Conservation (phyloP, 1,140 invertebrate genomes). For the Aphidius gifuensis region DNA sequence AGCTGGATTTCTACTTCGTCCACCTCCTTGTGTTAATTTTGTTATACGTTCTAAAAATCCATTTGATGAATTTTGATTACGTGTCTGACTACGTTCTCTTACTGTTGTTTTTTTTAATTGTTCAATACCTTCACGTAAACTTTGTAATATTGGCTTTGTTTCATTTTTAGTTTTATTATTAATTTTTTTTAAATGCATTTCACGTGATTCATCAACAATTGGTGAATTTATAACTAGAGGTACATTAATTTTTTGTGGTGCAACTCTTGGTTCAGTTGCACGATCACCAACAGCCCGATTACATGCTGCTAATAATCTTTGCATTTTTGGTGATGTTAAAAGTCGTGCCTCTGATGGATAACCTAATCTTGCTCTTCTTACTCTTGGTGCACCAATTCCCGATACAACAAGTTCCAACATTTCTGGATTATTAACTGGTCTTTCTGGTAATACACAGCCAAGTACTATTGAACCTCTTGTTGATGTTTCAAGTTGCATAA, state of each 20-base stretch:
- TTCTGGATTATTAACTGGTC: conserved; percentile 52
- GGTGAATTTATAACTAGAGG: conserved; percentile 3
- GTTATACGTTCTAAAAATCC: conserved; percentile 47
- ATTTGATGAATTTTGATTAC: conserved; percentile 36
- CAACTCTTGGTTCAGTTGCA: conserved; percentile 50
- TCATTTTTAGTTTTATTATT: conserved; percentile 51
- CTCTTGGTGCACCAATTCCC: conserved; percentile 48
- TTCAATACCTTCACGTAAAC: conserved; percentile 46
- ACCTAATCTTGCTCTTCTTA: conserved; percentile 47
- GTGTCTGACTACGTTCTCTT: conserved; percentile 42
- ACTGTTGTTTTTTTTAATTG: conserved; percentile 46
- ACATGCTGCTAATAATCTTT: conserved; percentile 50
- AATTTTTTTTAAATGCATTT: conserved; percentile 52
- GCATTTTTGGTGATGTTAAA: conserved; percentile 52
- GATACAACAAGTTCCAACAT: conserved; percentile 52
- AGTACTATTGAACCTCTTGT: conserved; percentile 51
- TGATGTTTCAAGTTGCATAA: conserved; percentile 53
- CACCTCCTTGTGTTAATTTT: conserved; percentile 42
- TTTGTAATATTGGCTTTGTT: conserved; percentile 48
- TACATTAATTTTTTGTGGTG: conserved; percentile 43
- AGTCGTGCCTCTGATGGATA: conserved; percentile 51
- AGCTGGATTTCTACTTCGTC: conserved; percentile 45
- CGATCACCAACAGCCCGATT: conserved; percentile 50
- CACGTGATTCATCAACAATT: conserved; percentile 39
- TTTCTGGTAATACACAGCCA: conserved; percentile 52